A percentile compares a stretch with the other conserved stretches of the same genome.
Evolutionary conservation across 2,113 vertebrate species (phyloP).

Genomic region (human (Homo sapiens)): DNA sequence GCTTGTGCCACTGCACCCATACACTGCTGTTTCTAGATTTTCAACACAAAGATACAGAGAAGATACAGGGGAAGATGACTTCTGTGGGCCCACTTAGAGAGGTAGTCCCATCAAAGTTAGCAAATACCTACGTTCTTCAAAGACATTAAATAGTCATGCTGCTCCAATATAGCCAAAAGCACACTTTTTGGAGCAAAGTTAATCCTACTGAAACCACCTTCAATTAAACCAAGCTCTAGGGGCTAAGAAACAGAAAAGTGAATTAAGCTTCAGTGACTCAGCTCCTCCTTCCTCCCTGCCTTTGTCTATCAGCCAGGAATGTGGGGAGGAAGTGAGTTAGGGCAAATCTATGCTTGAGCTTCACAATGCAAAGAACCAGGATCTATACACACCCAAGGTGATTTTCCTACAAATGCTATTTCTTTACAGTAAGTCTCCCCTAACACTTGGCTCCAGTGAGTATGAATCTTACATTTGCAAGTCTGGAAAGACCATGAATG

Average conservation of each 20-base stretch:
- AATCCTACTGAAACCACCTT: constrained; percentile 61
- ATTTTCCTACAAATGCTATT: constrained; percentile 29
- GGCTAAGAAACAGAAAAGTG: constrained; percentile 51
- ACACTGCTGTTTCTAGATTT: not conserved
- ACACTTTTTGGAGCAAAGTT: constrained; percentile 11
- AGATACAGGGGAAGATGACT: not conserved
- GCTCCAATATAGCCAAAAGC: not conserved
- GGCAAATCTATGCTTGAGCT: constrained; percentile 34
- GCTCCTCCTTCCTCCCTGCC: constrained; percentile 6
- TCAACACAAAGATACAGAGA: not conserved
- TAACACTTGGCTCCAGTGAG: constrained; percentile 5
- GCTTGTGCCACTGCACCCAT: not conserved
- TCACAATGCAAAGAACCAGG: not conserved
- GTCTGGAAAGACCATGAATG: constrained; percentile 40
- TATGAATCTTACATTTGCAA: constrained; percentile 1
- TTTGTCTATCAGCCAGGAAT: constrained; percentile 46
- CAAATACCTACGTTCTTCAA: constrained; percentile 32
- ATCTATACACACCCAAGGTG: not conserved
- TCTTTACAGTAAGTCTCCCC: constrained; percentile 11
- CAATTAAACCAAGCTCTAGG: constrained; percentile 58
- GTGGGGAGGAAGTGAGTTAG: constrained; percentile 54
- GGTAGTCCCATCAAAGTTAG: not conserved
- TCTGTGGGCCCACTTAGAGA: not conserved
- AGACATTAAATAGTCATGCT: not conserved
- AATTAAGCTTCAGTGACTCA: constrained; percentile 57